These are phyloP conservation scores for Oncorhynchus clarkii DNA, from an alignment of 2,113 vertebrate genomes.

Conservation along the genomic window DNA sequence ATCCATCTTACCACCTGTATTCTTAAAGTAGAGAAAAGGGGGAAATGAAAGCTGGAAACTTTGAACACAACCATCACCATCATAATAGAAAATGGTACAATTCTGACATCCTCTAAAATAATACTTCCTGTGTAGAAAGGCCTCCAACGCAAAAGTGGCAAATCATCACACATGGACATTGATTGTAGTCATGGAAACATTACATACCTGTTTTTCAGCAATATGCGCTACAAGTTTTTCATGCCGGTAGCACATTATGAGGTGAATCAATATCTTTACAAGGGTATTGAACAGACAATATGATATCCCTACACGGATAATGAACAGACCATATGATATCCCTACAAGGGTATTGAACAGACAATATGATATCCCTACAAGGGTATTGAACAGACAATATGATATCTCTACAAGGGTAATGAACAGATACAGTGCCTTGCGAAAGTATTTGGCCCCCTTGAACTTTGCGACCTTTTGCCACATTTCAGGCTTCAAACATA, in stretches of 20 bases:
- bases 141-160: constrained; percentile 20
- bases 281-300: too few relatives aligned
- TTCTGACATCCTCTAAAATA: too few relatives aligned
- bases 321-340: too few relatives aligned
- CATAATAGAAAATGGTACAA: constrained; percentile 12
- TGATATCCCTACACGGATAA: too few relatives aligned
- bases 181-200: constrained; percentile 51
- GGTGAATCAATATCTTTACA: constrained; percentile 33
- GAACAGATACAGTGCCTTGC: too few relatives aligned
- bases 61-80: background rate
- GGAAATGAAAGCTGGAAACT: constrained; percentile 36
- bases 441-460: too few relatives aligned
- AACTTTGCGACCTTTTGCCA: too few relatives aligned
- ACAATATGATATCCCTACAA: too few relatives aligned
- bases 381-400: too few relatives aligned
- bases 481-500: too few relatives aligned
- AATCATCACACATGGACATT: background rate
- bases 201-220: constrained; percentile 28
- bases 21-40: constrained; percentile 42
- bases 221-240: constrained; percentile 33
- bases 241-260: constrained; percentile 33
- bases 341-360: too few relatives aligned
- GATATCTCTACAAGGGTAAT: too few relatives aligned
- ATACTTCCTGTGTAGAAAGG: background rate
- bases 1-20: background rate